Percentiles rank a stretch among this genome's conserved stretches.
These are phyloP conservation scores for Taeniopygia guttata DNA, from an alignment of 2,797 vertebrate species.

Conservation along the genomic window DNA sequence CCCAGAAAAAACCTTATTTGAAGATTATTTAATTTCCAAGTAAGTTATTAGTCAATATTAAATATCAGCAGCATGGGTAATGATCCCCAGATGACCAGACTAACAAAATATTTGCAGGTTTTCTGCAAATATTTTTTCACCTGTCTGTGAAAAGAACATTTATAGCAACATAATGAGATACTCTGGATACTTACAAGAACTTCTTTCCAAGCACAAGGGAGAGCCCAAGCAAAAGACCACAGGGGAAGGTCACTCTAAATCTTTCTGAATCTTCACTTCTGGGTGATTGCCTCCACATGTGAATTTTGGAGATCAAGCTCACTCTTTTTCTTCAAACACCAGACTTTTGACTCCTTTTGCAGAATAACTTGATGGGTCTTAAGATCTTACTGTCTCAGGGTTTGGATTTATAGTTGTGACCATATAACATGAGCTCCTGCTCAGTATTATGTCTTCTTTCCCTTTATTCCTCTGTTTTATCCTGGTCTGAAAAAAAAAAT, in stretches of 20 bases:
- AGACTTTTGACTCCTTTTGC: neutral
- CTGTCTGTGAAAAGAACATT: neutral
- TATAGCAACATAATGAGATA: neutral
- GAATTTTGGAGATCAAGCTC: neutral
- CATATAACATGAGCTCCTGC: neutral
- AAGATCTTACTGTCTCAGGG: neutral
- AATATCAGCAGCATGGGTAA: neutral
- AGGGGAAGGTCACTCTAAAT: neutral
- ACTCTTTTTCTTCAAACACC: neutral
- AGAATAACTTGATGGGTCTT: neutral
- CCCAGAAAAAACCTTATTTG: neutral
- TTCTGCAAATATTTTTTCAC: too few species aligned
- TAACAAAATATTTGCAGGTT: neutral
- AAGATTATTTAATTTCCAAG: neutral
- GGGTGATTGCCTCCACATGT: neutral
- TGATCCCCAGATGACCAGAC: neutral
- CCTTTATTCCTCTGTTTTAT: neutral
- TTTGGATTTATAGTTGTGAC: neutral
- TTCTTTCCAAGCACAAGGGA: neutral
- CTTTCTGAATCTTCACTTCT: neutral
- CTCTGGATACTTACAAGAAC: neutral
- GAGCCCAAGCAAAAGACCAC: neutral
- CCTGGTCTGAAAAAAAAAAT: neutral
- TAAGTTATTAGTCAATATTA: neutral
- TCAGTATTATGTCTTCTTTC: neutral